Conservation (phyloP, 2,113 vertebrate species). For the Campylomormyrus tamandua region DNA sequence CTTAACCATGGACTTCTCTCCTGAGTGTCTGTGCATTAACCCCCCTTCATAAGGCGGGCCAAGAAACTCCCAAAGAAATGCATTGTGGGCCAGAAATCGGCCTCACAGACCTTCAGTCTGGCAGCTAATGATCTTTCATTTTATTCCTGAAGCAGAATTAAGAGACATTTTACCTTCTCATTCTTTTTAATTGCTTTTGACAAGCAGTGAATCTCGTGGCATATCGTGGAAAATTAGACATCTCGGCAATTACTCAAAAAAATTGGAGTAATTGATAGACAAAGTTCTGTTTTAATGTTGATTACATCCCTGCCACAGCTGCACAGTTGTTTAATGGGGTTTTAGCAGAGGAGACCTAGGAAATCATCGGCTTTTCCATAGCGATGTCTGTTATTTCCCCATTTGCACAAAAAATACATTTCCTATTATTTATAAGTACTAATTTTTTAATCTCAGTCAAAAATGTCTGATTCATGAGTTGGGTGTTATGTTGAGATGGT, state of each 20-base stretch:
- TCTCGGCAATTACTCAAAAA: conserved; percentile 21
- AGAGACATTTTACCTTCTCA: conserved; percentile 16
- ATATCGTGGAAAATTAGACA: conserved; percentile 22
- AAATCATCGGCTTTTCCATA: neutral
- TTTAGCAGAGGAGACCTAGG: neutral
- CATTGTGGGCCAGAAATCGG: conserved; percentile 6
- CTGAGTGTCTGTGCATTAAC: conserved; percentile 10
- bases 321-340: conserved; percentile 11
- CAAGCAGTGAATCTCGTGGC: conserved; percentile 23
- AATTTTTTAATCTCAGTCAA: neutral
- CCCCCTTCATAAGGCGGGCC: neutral
- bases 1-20: conserved; percentile 27
- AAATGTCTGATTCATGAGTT: neutral
- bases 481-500: neutral
- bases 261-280: conserved; percentile 14
- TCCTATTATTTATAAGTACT: neutral
- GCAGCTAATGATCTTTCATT: conserved; percentile 14
- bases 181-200: conserved; percentile 25
- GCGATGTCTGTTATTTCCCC: neutral
- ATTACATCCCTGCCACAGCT: conserved; percentile 6
- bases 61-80: neutral
- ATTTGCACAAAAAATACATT: neutral
- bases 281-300: conserved; percentile 20
- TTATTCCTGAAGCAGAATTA: conserved; percentile 11
- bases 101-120: conserved; percentile 1